Conservation (phyloP, 1,140 invertebrate genomes). For the Hyposmocoma kahamanoa region DNA sequence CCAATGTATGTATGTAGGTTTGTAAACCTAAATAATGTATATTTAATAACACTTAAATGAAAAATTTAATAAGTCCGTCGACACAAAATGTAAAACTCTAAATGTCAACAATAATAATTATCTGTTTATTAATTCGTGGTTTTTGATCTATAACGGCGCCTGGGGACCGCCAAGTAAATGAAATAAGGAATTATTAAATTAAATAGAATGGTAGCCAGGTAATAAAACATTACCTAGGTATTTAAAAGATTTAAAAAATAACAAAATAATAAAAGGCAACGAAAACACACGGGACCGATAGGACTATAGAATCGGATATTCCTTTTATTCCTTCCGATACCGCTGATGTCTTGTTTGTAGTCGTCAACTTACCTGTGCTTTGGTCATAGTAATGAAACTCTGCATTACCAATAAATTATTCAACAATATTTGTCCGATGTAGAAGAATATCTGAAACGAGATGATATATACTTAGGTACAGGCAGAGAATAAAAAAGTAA, state of each 20-base stretch:
- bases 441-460: conserved; percentile 21
- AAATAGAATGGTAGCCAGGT: not conserved
- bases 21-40: too few species aligned
- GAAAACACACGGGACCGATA: not conserved
- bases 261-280: not conserved
- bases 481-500: not conserved
- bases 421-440: conserved; percentile 13
- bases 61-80: too few species aligned
- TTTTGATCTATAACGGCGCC: too few species aligned
- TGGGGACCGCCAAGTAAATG: too few species aligned
- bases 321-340: too few species aligned
- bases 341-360: too few species aligned
- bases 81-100: too few species aligned
- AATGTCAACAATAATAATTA: too few species aligned
- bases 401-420: conserved; percentile 17
- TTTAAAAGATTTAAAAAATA: not conserved
- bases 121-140: too few species aligned
- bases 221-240: not conserved
- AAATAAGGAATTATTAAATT: not conserved
- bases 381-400: conserved; percentile 10
- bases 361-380: conserved; percentile 18
- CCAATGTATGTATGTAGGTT: too few species aligned
- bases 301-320: too few species aligned
- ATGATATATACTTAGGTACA: not conserved
- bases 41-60: too few species aligned